Evolutionary conservation across 2,888 invertebrate species (phyloP), one percentile per base, ranked within the genome.

Genomic region (Heliconius ismenius): DNA sequence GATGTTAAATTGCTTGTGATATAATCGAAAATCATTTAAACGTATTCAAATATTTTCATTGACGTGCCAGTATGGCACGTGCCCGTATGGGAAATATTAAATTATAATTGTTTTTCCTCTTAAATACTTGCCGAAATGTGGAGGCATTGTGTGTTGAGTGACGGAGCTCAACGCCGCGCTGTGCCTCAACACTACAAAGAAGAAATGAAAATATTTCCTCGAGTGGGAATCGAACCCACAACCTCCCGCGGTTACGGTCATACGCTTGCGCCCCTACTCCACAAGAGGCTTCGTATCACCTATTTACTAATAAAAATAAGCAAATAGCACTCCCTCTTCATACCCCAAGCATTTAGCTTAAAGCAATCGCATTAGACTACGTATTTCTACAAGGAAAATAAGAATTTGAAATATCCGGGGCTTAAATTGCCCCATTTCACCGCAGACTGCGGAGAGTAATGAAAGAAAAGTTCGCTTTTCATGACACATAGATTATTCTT

Each of bases 1-100:
- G 87, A 86, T 86, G 92, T 90, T 91, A 92, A 93, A 93, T 93
- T 91, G 91, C 86, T 90, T 92, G 91, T 91, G 87, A 91, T 86
- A 83, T 83, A 88, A 89, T 84, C 83, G 81, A 87, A 87, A 90
- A 88, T 87, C 86, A 83, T 83, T 84, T 84, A 78, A 83, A 81
- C 78, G 79, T 79, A 80, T 81, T 77, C 79, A 84, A 87, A 86
- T 85, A 85, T 86, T 78, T 80, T 76, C 76, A 77, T 75, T 58
- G 76, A 75, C 63, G 67, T 72, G 62, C 36, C 28, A 68, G 49
- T 70, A 60, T 36, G n/a, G n/a, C n/a, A n/a, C n/a, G n/a, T n/a
- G n/a, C n/a, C n/a, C n/a, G 39, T 39, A 11, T 11, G 54, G 36
- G 39, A 62, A 60, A 62, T 73, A 58, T 70, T 15, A n/a, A 69